Evolutionary conservation across 2,797 vertebrate species (phyloP).

Genomic region (Enteromius argenteus): DNA sequence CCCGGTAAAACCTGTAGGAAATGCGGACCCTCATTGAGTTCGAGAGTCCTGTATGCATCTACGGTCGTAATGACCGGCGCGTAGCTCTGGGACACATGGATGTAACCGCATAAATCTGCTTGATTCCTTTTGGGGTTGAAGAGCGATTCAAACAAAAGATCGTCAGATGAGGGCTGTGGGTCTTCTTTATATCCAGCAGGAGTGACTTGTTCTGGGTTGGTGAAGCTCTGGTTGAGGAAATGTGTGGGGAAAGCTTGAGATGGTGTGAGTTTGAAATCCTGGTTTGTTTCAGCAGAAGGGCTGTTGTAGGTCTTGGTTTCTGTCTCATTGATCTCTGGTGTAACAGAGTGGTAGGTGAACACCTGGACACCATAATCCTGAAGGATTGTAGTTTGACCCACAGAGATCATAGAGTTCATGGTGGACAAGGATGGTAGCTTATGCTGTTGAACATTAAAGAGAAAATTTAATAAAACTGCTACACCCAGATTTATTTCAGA

Average conservation of each 20-base stretch:
- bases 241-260: not conserved
- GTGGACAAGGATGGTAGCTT: not conserved
- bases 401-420: conserved; percentile 22
- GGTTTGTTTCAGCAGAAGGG: not conserved
- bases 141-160: not conserved
- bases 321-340: not conserved
- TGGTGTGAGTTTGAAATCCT: not conserved
- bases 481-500: not conserved
- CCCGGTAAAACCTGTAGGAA: not conserved
- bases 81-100: not conserved
- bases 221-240: conserved; percentile 2
- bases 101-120: not conserved
- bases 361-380: not conserved
- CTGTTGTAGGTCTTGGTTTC: not conserved
- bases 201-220: not conserved
- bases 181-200: not conserved
- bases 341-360: not conserved
- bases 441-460: conserved; percentile 29
- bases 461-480: not conserved
- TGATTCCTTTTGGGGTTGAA: not conserved
- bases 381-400: not conserved
- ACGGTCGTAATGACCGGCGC: not conserved
- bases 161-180: not conserved
- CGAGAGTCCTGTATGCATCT: not conserved
- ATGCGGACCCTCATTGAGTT: conserved; percentile 1